A percentile compares a stretch with the other conserved stretches of the same genome.
These are phyloP conservation scores for Crenuchus spilurus DNA, from an alignment of 2,797 vertebrate species.

Conservation along the genomic window DNA sequence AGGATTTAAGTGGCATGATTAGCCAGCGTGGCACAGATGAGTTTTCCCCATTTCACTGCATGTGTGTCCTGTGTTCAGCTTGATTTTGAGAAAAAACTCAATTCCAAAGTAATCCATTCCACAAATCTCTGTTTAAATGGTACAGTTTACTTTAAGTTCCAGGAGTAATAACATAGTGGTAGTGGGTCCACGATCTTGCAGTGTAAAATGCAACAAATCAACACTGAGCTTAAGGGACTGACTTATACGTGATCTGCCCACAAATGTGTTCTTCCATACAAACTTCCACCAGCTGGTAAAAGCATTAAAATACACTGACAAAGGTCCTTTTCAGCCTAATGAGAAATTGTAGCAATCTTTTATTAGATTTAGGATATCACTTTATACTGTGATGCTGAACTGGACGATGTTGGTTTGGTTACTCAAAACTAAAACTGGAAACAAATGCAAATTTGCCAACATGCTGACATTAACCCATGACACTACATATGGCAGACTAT, in stretches of 20 bases:
- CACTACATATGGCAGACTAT: too few species aligned
- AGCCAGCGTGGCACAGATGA: constrained; percentile 64
- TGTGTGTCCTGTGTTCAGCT: background rate
- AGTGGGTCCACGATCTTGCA: background rate
- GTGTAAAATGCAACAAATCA: too few species aligned
- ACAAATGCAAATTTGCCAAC: too few species aligned
- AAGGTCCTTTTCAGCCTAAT: background rate
- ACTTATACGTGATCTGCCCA: background rate
- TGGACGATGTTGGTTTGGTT: too few species aligned
- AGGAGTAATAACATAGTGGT: background rate
- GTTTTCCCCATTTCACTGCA: constrained; percentile 32
- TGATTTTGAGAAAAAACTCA: too few species aligned
- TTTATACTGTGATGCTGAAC: too few species aligned
- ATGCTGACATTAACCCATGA: too few species aligned
- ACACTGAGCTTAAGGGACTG: too few species aligned
- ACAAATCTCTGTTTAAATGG: background rate
- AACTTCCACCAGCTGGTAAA: too few species aligned
- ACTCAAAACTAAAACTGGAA: too few species aligned
- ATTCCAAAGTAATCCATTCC: background rate
- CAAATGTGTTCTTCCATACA: background rate
- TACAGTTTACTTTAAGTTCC: background rate
- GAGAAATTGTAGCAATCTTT: background rate
- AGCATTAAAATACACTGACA: background rate
- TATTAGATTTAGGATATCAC: too few species aligned
- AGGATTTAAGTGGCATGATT: constrained; percentile 70